These are phyloP conservation scores for Galagoides demidoff DNA, from an alignment of 2,797 vertebrate genomes.

Conservation along the genomic window DNA sequence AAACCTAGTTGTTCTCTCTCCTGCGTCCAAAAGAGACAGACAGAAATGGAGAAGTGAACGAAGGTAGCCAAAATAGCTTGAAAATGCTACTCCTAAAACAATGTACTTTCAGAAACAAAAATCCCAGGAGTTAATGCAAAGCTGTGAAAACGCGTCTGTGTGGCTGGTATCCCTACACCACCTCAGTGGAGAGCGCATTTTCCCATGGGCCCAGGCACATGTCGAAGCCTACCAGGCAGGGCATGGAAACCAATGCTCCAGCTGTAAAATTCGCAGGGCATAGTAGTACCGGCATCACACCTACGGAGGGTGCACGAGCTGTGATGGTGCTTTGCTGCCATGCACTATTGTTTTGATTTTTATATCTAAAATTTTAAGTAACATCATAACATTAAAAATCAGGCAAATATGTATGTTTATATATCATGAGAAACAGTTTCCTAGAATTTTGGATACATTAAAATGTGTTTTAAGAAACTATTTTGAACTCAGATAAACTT, in stretches of 20 bases:
- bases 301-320: not conserved
- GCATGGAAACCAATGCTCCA: not conserved
- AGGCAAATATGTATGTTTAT: not conserved
- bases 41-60: not conserved
- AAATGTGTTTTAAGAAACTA: not conserved
- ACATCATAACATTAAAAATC: not conserved
- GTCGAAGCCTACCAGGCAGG: not conserved
- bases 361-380: not conserved
- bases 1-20: not conserved
- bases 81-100: constrained; percentile 61
- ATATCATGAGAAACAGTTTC: not conserved
- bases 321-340: too few relatives aligned
- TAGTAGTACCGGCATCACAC: not conserved
- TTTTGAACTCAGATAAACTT: not conserved
- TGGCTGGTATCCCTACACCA: not conserved
- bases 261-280: not conserved
- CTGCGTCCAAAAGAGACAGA: not conserved
- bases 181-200: not conserved
- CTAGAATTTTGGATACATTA: not conserved
- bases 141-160: not conserved
- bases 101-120: constrained; percentile 24
- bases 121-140: constrained; percentile 55
- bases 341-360: not conserved
- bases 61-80: not conserved
- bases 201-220: not conserved